These are phyloP conservation scores for Cydia pomonella DNA, from an alignment of 1,140 invertebrate genomes.

Conservation along the genomic window DNA sequence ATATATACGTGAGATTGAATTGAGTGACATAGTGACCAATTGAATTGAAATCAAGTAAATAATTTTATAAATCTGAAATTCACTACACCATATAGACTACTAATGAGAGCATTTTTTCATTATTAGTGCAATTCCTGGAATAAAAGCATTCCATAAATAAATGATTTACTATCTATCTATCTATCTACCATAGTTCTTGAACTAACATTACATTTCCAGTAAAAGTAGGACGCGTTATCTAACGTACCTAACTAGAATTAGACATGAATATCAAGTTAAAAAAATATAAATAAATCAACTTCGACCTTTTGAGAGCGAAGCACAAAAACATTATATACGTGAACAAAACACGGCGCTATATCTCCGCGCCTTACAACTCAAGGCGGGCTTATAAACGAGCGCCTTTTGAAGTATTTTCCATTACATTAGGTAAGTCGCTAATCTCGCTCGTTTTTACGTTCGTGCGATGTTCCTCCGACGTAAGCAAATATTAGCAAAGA, in stretches of 20 bases:
- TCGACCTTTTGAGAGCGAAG: neutral
- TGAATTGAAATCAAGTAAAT: too few species aligned
- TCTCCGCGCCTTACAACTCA: conserved; percentile 11
- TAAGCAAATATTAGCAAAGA: conserved; percentile 51
- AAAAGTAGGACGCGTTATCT: neutral
- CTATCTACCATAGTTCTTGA: too few species aligned
- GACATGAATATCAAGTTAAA: neutral
- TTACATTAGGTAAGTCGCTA: conserved; percentile 54
- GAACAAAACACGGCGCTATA: conserved; percentile 31
- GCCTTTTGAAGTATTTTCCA: conserved; percentile 56
- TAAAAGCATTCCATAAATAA: too few species aligned
- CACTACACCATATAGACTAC: too few species aligned
- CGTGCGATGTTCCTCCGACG: conserved; percentile 36
- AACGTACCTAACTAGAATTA: neutral
- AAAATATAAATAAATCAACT: neutral
- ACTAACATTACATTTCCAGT: too few species aligned
- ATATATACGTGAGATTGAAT: neutral
- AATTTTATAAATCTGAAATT: too few species aligned
- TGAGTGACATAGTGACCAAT: too few species aligned
- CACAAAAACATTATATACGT: conserved; percentile 16
- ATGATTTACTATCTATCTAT: too few species aligned
- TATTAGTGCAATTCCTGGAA: too few species aligned
- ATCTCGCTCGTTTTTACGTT: conserved; percentile 52
- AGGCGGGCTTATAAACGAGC: conserved; percentile 35
- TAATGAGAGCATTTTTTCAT: too few species aligned